phyloP scores from a whole-genome alignment of 2,113 vertebrate species.

The Stictonetta naevosa region DNA sequence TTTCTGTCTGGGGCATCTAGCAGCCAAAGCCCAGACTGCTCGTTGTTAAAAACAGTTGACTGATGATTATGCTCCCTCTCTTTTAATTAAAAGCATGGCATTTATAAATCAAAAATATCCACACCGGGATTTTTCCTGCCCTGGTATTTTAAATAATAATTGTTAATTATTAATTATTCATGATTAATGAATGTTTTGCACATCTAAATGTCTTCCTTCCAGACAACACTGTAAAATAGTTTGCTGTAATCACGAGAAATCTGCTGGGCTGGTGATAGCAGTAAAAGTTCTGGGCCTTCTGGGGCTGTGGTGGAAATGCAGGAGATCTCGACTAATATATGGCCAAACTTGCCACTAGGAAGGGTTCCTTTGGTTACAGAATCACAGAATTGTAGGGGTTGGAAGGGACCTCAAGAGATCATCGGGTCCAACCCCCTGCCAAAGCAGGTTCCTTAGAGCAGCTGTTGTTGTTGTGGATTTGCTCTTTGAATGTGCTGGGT shows the following conservation, averaged over 20 bases:
- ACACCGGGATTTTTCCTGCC: constrained; percentile 12
- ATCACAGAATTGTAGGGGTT: too few relatives aligned
- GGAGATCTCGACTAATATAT: neutral
- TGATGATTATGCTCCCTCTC: constrained; percentile 2
- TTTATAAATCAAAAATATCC: constrained; percentile 30
- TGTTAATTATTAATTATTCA: constrained; percentile 43
- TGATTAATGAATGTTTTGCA: constrained; percentile 23
- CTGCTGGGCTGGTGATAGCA: neutral
- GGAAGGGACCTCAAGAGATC: too few relatives aligned
- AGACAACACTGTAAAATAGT: neutral
- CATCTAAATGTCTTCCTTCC: constrained; percentile 8
- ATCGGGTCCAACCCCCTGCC: too few relatives aligned
- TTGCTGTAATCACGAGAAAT: neutral
- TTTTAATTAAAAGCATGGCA: constrained; percentile 41
- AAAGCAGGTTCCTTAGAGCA: too few relatives aligned
- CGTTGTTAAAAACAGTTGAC: neutral
- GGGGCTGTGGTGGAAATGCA: neutral
- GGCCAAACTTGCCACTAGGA: neutral
- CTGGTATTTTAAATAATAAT: constrained; percentile 51
- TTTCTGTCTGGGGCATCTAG: neutral
- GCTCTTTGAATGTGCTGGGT: neutral
- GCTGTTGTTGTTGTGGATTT: neutral
- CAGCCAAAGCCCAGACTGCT: neutral
- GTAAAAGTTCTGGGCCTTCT: neutral
- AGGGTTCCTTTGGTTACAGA: neutral